Evolutionary conservation across 2,113 vertebrate species (phyloP).

Genomic region (Lates calcarifer): DNA sequence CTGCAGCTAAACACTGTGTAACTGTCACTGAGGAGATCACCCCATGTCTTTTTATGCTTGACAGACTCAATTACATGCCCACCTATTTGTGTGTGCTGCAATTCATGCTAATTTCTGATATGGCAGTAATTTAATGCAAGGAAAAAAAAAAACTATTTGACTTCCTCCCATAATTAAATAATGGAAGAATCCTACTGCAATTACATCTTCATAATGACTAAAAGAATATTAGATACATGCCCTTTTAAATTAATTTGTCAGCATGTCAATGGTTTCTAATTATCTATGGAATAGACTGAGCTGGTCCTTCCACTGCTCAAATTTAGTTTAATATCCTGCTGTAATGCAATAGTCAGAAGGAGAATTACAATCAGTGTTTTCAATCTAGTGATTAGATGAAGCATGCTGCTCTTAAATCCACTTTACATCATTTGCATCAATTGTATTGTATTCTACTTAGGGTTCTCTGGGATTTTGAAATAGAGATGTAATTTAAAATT

Average conservation of each 20-base stretch:
- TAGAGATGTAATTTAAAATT: background rate
- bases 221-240: conserved; percentile 57
- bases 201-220: conserved; percentile 76
- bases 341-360: background rate
- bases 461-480: background rate
- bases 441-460: background rate
- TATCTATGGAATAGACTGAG: conserved; percentile 57
- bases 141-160: conserved; percentile 53
- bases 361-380: conserved; percentile 8
- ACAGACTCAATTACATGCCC: conserved; percentile 31
- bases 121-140: conserved; percentile 54
- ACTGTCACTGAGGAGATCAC: conserved; percentile 37
- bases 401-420: conserved; percentile 14
- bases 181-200: conserved; percentile 53
- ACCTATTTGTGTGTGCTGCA: conserved; percentile 42
- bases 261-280: conserved; percentile 69
- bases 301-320: conserved; percentile 5
- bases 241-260: conserved; percentile 65
- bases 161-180: conserved; percentile 51
- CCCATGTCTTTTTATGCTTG: conserved; percentile 31
- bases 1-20: conserved; percentile 15
- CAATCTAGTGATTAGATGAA: conserved; percentile 14
- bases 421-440: background rate
- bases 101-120: conserved; percentile 59
- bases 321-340: background rate